Evolutionary conservation across 2,113 vertebrate species (phyloP).

Genomic region (Tylochromis polylepis): DNA sequence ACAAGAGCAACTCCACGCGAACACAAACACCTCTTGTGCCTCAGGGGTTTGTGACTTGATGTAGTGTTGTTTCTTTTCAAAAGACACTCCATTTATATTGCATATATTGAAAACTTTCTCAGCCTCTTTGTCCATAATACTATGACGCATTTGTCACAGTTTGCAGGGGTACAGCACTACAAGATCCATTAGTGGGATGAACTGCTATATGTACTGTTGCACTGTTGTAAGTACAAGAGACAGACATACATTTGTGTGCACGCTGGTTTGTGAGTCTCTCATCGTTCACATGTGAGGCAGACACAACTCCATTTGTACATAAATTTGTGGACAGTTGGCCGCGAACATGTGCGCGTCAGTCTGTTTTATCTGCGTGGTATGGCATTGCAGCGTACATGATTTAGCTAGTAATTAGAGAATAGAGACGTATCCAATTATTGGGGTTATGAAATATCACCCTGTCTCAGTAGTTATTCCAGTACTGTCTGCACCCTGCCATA

Average conservation of each 20-base stretch:
- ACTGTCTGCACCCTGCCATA: constrained; percentile 49
- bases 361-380: constrained; percentile 22
- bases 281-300: not conserved
- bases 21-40: not conserved
- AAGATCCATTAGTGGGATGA: not conserved
- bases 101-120: not conserved
- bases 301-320: not conserved
- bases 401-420: constrained; percentile 65
- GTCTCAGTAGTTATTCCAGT: constrained; percentile 54
- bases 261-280: not conserved
- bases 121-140: not conserved
- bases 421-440: constrained; percentile 64
- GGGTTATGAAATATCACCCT: constrained; percentile 61
- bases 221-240: not conserved
- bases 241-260: not conserved
- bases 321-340: not conserved
- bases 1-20: not conserved
- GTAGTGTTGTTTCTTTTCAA: not conserved
- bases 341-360: not conserved
- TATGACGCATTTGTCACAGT: not conserved
- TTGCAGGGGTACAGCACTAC: not conserved
- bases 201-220: not conserved
- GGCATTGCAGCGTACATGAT: constrained; percentile 36
- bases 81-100: not conserved
- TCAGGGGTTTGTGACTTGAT: constrained; percentile 4